Evolutionary conservation across 2,888 invertebrate species (phyloP).

Genomic region (Sphecodes monilicornis): DNA sequence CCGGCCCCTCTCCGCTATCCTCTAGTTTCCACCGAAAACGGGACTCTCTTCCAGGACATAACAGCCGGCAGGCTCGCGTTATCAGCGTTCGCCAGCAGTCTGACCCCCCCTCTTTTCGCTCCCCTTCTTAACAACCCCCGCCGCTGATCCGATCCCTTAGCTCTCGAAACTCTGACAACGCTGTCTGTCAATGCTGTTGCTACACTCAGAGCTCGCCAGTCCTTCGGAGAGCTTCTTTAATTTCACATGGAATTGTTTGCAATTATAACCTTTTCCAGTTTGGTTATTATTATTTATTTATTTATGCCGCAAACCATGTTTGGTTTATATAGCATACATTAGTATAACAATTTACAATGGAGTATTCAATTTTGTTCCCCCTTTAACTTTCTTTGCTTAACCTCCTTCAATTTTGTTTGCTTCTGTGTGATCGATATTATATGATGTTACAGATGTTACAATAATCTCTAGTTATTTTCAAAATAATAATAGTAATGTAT

Average conservation of each 20-base stretch:
- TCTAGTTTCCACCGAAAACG: conserved; percentile 70
- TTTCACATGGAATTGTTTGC: background rate
- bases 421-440: no score
- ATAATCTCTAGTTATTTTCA: no score
- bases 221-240: no score
- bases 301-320: no score
- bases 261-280: background rate
- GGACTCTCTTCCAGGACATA: conserved; percentile 76
- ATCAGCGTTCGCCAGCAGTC: conserved; percentile 81
- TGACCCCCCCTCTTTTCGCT: conserved; percentile 50
- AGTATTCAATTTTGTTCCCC: no score
- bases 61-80: conserved; percentile 81
- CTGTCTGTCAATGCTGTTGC: background rate
- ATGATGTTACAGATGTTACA: no score
- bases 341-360: no score
- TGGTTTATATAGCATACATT: no score
- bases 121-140: conserved; percentile 36
- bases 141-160: conserved; percentile 44
- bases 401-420: no score
- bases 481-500: no score
- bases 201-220: background rate
- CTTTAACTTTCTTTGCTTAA: no score
- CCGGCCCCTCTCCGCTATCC: conserved; percentile 30
- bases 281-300: no score
- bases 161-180: conserved; percentile 31